Conservation (phyloP, 2,888 invertebrate genomes). For the Athalia cordata region DNA sequence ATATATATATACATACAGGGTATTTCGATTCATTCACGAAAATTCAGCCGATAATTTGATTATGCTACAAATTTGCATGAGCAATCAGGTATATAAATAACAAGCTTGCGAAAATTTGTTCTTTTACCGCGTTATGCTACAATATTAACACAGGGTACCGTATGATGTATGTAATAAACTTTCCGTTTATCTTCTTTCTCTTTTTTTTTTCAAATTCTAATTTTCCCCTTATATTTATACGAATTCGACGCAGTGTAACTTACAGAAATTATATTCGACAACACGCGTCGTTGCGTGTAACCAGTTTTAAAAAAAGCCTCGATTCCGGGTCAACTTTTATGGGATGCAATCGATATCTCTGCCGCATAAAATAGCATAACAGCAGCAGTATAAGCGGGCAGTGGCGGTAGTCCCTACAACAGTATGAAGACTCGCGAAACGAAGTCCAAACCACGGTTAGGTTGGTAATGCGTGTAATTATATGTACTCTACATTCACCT, state of each 20-base stretch:
- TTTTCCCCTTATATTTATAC: background rate
- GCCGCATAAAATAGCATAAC: conserved; percentile 45
- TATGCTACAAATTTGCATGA: too few relatives aligned
- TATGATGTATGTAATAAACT: too few relatives aligned
- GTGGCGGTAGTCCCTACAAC: conserved; percentile 29
- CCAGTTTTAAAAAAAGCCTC: conserved; percentile 25
- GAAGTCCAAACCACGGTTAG: too few relatives aligned
- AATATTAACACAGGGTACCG: too few relatives aligned
- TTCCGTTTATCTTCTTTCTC: too few relatives aligned
- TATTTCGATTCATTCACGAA: conserved; percentile 14
- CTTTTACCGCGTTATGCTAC: too few relatives aligned
- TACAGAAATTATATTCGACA: conserved; percentile 7
- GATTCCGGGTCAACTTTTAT: conserved; percentile 44
- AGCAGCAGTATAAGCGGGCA: conserved; percentile 20
- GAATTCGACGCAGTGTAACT: conserved; percentile 10
- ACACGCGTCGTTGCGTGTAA: conserved; percentile 38
- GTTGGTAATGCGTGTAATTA: too few relatives aligned
- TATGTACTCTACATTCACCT: too few relatives aligned
- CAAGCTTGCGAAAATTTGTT: too few relatives aligned
- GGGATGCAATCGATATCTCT: conserved; percentile 45
- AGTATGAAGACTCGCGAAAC: background rate
- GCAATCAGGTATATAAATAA: too few relatives aligned
- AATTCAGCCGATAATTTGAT: background rate
- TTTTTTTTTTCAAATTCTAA: background rate
- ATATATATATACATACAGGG: too few relatives aligned